phyloP scores from a whole-genome alignment of 2,888 invertebrate genomes.

The Petrolisthes manimaculis region DNA sequence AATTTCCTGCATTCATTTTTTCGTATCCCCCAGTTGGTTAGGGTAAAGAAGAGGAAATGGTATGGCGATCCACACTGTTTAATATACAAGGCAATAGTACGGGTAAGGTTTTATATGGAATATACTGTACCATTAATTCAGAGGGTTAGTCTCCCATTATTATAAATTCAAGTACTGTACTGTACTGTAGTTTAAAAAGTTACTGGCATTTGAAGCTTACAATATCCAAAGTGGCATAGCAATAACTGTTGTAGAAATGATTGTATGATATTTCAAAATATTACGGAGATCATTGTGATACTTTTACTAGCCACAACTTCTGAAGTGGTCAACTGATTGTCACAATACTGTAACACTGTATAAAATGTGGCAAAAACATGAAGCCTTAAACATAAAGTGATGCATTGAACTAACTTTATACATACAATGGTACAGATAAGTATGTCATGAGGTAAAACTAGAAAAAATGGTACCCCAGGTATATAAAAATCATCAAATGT shows the following conservation, averaged over 20 bases:
- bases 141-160: constrained; percentile 30
- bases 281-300: constrained; percentile 37
- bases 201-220: constrained; percentile 42
- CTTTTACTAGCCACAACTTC: constrained; percentile 22
- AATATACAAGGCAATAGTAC: constrained; percentile 39
- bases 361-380: constrained; percentile 29
- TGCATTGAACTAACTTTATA: background rate
- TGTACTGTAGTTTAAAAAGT: constrained; percentile 27
- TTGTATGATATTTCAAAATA: constrained; percentile 23
- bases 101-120: constrained; percentile 41
- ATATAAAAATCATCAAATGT: constrained; percentile 42
- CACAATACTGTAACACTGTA: constrained; percentile 27
- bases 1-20: background rate
- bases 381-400: constrained; percentile 26
- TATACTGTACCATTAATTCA: constrained; percentile 27
- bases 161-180: constrained; percentile 35
- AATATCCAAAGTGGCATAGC: constrained; percentile 50
- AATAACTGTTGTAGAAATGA: constrained; percentile 39
- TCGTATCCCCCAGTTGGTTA: background rate
- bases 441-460: constrained; percentile 9
- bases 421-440: constrained; percentile 2
- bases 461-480: constrained; percentile 20
- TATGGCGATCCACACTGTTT: constrained; percentile 33
- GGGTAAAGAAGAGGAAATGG: constrained; percentile 29
- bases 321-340: constrained; percentile 31